Percentiles rank a stretch among this genome's conserved stretches.
Evolutionary conservation across 2,797 vertebrate genomes (phyloP).

Genomic region (Danio albolineatus): DNA sequence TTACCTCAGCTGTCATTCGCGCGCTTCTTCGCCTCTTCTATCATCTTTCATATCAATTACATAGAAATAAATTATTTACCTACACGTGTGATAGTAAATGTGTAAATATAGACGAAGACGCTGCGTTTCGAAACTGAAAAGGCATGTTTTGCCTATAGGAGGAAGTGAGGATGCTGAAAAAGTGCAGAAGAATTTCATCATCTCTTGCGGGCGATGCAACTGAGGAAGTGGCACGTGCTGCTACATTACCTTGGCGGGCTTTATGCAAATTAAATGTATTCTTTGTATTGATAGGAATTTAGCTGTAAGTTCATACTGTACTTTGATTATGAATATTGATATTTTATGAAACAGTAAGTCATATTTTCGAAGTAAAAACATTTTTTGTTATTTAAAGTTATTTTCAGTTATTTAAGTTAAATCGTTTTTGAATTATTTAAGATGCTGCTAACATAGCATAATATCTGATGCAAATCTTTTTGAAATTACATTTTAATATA

Average conservation of each 20-base stretch:
- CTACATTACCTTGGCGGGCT: conserved; percentile 12
- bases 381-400: too few relatives aligned
- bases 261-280: conserved; percentile 18
- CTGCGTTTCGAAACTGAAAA: neutral
- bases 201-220: neutral
- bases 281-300: neutral
- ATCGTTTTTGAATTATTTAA: too few relatives aligned
- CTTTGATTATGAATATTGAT: too few relatives aligned
- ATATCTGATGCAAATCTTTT: too few relatives aligned
- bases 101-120: neutral
- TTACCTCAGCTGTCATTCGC: conserved; percentile 2
- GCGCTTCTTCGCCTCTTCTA: neutral
- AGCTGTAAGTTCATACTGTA: too few relatives aligned
- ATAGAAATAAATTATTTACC: neutral
- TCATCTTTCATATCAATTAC: too few relatives aligned
- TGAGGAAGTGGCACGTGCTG: neutral
- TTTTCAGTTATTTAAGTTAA: too few relatives aligned
- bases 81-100: too few relatives aligned
- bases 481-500: too few relatives aligned
- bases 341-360: too few relatives aligned
- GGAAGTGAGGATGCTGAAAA: conserved; percentile 46
- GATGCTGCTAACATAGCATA: too few relatives aligned
- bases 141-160: neutral
- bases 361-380: too few relatives aligned
- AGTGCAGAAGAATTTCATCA: conserved; percentile 68